Base-by-base conservation (phyloP, 2,888 invertebrate species). In the Pseudoips prasinana region DNA sequence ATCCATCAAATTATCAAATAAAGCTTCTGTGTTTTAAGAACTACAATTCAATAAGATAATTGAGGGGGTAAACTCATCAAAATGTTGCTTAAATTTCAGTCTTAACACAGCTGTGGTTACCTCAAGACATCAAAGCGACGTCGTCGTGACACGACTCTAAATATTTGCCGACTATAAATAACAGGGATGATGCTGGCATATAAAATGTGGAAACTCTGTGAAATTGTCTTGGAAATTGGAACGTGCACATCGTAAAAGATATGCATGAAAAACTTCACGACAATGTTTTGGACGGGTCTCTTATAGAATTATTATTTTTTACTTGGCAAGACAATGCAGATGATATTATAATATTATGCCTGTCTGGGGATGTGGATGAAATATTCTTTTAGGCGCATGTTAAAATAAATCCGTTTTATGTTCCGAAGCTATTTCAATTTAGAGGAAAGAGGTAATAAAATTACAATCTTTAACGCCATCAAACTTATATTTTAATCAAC, bases 201-300 rank as follows among this genome's bases (percentile, higher is more conserved):
- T 39, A 55, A 54, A 56, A 52, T 43, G 40, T 33, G 37, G 19
- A 33, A 27, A 33, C 39, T 44, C 45, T 34, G 39, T 43, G 34
- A 56, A 46, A 56, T 56, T 56, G 53, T 56, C 57, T 46, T 42
- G 39, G 39, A 49, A 54, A 53, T 40, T 50, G 40, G 50, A 34
- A 46, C 46, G 43, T 39, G 31, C 39, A 44, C 38, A 42, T 44
- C 20, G 39, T 52, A 39, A 52, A 52, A 28, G 46, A 22, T 33
- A 33, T 22, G 43, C 28, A 33, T 43, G 39, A 52, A 52, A 46
- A 46, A 43, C 27, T 22, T 36, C 28, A 28, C 31, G 22, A 38
- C 41, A 49, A 35, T 55, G 39, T 53, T 56, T 52, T 39, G 43
- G 41, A 55, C 44, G 40, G 34, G 25, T 22, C 25, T 42, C 11